Evolutionary conservation across 1,140 invertebrate species (phyloP).

Genomic region (Spodoptera litura): DNA sequence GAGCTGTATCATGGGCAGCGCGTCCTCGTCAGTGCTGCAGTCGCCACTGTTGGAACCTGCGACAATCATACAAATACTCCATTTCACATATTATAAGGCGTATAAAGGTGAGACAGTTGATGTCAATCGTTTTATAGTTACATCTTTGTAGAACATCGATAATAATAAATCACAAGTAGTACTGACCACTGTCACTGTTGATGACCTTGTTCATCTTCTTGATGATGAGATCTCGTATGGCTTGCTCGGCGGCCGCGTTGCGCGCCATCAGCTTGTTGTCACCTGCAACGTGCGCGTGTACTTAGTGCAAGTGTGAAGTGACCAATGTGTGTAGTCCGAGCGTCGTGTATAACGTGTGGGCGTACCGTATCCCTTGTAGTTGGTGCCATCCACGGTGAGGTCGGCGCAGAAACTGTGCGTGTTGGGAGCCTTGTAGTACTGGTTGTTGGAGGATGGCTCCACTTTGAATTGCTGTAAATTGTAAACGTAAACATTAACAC

Average conservation of each 20-base stretch:
- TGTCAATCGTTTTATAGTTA: no score
- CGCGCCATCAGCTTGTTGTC: conserved; percentile 86
- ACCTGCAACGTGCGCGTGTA: conserved; percentile 60
- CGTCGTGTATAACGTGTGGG: conserved; percentile 6
- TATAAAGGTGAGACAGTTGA: no score
- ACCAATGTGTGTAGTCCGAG: no score
- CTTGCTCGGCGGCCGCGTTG: conserved; percentile 91
- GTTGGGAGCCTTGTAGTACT: conserved; percentile 57
- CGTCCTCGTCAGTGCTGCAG: conserved; percentile 67
- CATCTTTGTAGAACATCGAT: no score
- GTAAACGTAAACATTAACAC: background rate
- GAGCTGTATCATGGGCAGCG: conserved; percentile 91
- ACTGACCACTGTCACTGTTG: conserved; percentile 53
- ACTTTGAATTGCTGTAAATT: conserved; percentile 70
- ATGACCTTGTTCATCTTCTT: conserved; percentile 88
- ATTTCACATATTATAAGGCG: no score
- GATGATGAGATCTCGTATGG: conserved; percentile 89
- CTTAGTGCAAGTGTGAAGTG: no score
- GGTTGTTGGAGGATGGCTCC: conserved; percentile 51
- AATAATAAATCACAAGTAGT: background rate
- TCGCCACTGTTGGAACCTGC: conserved; percentile 11
- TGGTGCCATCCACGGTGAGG: conserved; percentile 69
- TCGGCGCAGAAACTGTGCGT: conserved; percentile 72
- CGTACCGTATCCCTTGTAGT: conserved; percentile 78
- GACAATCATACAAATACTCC: no score